phyloP scores from a whole-genome alignment of 1,140 invertebrate species.

The Zaprionus gabonicus region DNA sequence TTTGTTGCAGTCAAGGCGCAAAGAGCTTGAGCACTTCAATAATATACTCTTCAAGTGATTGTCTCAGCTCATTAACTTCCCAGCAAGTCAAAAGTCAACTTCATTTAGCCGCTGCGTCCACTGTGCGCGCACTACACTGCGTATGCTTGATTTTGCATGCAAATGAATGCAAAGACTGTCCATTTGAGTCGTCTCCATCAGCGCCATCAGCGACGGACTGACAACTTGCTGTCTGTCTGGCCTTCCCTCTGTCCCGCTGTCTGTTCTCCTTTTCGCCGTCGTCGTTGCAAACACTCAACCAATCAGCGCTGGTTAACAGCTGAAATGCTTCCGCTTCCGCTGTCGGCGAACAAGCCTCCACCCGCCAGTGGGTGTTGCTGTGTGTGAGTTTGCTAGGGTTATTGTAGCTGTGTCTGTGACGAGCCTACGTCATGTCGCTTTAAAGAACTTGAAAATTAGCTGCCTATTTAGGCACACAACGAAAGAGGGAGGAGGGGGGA shows the following conservation, averaged over 20 bases:
- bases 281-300: slow-evolving; percentile 72
- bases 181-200: slow-evolving; percentile 71
- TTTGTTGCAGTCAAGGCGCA: background rate
- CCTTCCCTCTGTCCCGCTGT: slow-evolving; percentile 41
- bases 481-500: background rate
- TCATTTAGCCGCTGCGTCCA: slow-evolving; percentile 22
- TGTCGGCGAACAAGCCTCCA: slow-evolving; percentile 35
- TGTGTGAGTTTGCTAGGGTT: background rate
- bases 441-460: slow-evolving; percentile 79
- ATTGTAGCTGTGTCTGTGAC: slow-evolving; percentile 28
- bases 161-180: slow-evolving; percentile 79
- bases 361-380: background rate
- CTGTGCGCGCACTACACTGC: slow-evolving; percentile 39
- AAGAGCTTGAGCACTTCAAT: background rate
- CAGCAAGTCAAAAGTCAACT: background rate
- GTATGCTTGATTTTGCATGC: slow-evolving; percentile 71
- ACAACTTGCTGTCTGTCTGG: slow-evolving; percentile 29
- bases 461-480: slow-evolving; percentile 80
- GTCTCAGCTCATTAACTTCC: background rate
- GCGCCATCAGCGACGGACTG: slow-evolving; percentile 47
- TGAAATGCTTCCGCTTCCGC: slow-evolving; percentile 79
- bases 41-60: background rate
- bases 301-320: slow-evolving; percentile 80
- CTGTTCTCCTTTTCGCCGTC: background rate
- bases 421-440: slow-evolving; percentile 71